Base-by-base conservation (phyloP, 2,888 invertebrate species). In the Acleris emargana region DNA sequence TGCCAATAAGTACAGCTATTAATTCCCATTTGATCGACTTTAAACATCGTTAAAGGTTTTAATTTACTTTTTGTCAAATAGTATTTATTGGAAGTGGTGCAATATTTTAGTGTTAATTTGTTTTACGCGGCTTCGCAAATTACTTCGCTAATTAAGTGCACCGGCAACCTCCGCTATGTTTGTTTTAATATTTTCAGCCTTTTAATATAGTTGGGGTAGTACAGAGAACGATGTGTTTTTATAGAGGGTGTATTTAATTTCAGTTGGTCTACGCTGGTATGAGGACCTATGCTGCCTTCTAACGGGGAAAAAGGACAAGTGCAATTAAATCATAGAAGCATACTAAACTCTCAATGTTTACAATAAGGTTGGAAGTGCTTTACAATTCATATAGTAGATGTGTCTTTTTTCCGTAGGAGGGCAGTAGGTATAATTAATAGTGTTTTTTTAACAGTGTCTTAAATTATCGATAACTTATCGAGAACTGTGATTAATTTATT, bases 61-160 rank as follows among this genome's bases (percentile, higher is more conserved):
- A 57, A 47, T 61, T 57, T 49, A 49, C 54, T 54, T 62, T 53
- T 55, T 55, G n/a, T n/a, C 22, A n/a, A 17, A 62, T 32, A 32
- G n/a, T 42, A 17, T 49, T 43, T 25, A 58, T 52, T 20, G 3
- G 25, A 17, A 42, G 53, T 53, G 53, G 51, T 38, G 38, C 13
- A 63, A 54, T 67, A 67, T 67, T 62, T 64, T 53, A 54, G 60
- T 47, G 61, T 62, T 67, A 69, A 70, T 68, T 69, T 69, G 67
- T 67, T 69, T 68, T 69, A 71, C 67, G 67, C 57, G 64, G 62
- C 67, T 67, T 52, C 66, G n/a, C 42, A 58, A 67, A 70, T 69
- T 64, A 64, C 62, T 60, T 45, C 17, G 32, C 67, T 71, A 69
- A 71, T 71, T 70, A 70, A 70, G 70, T 69, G 68, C 64, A 51